phyloP scores from a whole-genome alignment of 2,113 vertebrate genomes.

The Hassar affinis region DNA sequence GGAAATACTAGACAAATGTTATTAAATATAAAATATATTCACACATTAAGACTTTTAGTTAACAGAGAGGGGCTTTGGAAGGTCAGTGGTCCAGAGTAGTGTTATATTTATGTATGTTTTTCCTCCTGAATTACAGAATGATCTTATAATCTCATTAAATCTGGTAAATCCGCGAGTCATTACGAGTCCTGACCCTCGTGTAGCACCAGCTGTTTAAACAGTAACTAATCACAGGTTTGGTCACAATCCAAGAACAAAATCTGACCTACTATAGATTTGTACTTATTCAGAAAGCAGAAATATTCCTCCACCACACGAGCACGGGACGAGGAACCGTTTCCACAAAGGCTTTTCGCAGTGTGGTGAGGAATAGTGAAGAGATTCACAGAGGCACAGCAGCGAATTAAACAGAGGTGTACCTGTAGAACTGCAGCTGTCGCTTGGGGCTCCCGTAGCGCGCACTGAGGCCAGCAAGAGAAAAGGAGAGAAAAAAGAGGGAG shows the following conservation, averaged over 20 bases:
- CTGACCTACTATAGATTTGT: not conserved
- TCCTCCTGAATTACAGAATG: too few relatives aligned
- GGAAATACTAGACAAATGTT: not conserved
- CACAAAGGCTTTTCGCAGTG: not conserved
- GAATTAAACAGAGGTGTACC: constrained; percentile 75
- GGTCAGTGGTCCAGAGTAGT: too few relatives aligned
- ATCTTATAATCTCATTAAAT: not conserved
- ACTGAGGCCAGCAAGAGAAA: constrained; percentile 79
- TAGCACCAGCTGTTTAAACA: not conserved
- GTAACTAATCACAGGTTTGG: not conserved
- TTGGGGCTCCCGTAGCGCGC: constrained; percentile 99
- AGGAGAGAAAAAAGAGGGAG: constrained; percentile 43
- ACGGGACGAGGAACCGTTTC: not conserved
- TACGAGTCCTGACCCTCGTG: not conserved
- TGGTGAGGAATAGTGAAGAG: not conserved
- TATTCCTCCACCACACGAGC: too few relatives aligned
- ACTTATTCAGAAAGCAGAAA: too few relatives aligned
- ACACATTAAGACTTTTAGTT: not conserved
- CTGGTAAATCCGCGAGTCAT: too few relatives aligned
- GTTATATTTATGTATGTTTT: too few relatives aligned
- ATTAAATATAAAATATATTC: not conserved
- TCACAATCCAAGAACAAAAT: not conserved
- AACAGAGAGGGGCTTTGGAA: not conserved
- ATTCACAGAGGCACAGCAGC: not conserved
- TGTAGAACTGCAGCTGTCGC: constrained; percentile 99